Evolutionary conservation across 2,113 vertebrate species (phyloP).

Genomic region (Pelodiscus sinensis): DNA sequence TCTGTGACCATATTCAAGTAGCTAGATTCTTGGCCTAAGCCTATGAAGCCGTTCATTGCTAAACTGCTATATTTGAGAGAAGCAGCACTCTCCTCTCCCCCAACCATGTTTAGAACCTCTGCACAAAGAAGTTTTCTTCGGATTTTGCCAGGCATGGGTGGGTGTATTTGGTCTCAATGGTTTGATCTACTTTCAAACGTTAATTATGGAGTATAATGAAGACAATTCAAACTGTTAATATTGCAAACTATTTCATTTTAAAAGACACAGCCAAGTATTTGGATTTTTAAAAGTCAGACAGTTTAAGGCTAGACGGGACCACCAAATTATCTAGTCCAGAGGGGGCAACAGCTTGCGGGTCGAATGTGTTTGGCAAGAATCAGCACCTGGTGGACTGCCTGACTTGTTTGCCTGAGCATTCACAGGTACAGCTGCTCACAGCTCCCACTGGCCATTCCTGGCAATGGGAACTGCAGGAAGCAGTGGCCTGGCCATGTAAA

Average conservation of each 20-base stretch:
- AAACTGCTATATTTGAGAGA: not conserved
- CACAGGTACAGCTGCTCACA: too few relatives aligned
- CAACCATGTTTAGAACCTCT: not conserved
- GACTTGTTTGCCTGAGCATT: too few relatives aligned
- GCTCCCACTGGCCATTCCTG: too few relatives aligned
- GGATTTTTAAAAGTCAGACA: not conserved
- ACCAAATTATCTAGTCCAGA: too few relatives aligned
- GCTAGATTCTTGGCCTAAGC: not conserved
- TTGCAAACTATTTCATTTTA: not conserved
- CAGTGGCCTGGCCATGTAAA: too few relatives aligned
- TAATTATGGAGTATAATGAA: not conserved
- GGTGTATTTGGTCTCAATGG: not conserved
- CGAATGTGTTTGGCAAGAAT: too few relatives aligned
- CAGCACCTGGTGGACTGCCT: too few relatives aligned
- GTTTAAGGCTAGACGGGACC: too few relatives aligned
- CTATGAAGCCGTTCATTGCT: too few relatives aligned
- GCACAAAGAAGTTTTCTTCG: not conserved
- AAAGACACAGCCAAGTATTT: not conserved
- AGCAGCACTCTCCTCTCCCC: fast-evolving
- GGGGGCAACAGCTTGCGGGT: too few relatives aligned
- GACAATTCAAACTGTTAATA: not conserved
- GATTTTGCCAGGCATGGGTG: not conserved
- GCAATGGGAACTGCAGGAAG: too few relatives aligned
- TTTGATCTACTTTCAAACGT: not conserved
- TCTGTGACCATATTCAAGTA: not conserved